Percentiles rank a stretch among this genome's conserved stretches.
Conservation (phyloP, 2,888 invertebrate species). For the Dastarcus helophoroides region DNA sequence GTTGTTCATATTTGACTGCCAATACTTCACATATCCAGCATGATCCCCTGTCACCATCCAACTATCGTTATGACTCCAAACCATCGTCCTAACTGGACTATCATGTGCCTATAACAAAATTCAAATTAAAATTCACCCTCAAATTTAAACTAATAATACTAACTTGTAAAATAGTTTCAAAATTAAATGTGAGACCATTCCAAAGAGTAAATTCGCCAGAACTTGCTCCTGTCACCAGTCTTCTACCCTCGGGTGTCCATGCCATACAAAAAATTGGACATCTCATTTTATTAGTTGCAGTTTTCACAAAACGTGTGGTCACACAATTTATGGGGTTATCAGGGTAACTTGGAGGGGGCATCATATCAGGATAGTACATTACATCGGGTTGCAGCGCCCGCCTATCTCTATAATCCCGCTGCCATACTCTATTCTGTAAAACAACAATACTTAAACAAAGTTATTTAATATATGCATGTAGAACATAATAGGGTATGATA, state of each 20-base stretch:
- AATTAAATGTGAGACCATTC: conserved; percentile 99
- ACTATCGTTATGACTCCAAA: conserved; percentile 98
- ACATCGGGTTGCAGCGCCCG: conserved; percentile 88
- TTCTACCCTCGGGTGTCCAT: conserved; percentile 98
- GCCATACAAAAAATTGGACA: conserved; percentile 98
- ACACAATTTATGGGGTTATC: conserved; percentile 96
- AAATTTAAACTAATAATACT: conserved; percentile 15
- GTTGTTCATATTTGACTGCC: conserved; percentile 99
- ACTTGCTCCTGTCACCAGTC: conserved; percentile 95
- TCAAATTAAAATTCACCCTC: not conserved
- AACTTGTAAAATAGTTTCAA: conserved; percentile 99
- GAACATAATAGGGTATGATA: too few species aligned
- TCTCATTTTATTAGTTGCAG: conserved; percentile 99
- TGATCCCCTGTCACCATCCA: conserved; percentile 99
- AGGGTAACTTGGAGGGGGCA: conserved; percentile 87
- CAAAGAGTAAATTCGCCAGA: conserved; percentile 99
- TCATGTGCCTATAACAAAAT: conserved; percentile 93
- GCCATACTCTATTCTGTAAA: conserved; percentile 81
- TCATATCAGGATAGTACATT: conserved; percentile 85
- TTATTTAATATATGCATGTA: too few species aligned
- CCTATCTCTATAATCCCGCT: conserved; percentile 82
- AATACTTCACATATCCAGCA: conserved; percentile 97
- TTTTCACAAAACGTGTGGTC: conserved; percentile 89
- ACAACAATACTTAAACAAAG: too few species aligned
- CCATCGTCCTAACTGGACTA: conserved; percentile 97